Conservation (phyloP, 1,140 invertebrate species). For the Hycleus phaleratus region DNA sequence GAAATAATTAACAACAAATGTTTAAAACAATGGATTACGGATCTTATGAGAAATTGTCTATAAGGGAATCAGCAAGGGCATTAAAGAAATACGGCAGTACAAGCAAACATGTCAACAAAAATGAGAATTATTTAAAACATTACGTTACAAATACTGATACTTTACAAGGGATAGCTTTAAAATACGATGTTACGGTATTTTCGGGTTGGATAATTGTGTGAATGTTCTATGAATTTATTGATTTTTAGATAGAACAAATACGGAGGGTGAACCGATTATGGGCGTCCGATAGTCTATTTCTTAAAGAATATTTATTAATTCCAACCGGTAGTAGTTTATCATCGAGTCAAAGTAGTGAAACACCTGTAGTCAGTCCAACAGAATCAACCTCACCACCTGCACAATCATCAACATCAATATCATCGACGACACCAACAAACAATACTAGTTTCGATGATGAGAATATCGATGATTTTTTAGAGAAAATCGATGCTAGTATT, state of each 20-base stretch:
- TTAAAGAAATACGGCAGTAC: slow-evolving; percentile 87
- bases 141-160: slow-evolving; percentile 72
- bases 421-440: neutral
- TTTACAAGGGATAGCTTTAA: slow-evolving; percentile 85
- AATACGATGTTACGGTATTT: slow-evolving; percentile 86
- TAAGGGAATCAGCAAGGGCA: slow-evolving; percentile 70
- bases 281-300: slow-evolving; percentile 81
- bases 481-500: slow-evolving; percentile 79
- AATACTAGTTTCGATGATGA: slow-evolving; percentile 49
- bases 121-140: slow-evolving; percentile 72
- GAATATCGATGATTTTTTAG: slow-evolving; percentile 73
- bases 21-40: slow-evolving; percentile 49
- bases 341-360: neutral
- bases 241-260: slow-evolving; percentile 78
- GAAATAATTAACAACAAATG: neutral
- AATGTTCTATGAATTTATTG: slow-evolving; percentile 5
- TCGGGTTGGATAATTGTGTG: slow-evolving; percentile 5
- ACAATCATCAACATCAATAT: neutral
- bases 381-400: neutral
- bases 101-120: slow-evolving; percentile 52
- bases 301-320: slow-evolving; percentile 72
- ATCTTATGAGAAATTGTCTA: slow-evolving; percentile 75
- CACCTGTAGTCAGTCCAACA: slow-evolving; percentile 4
- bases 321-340: slow-evolving; percentile 51
- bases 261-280: slow-evolving; percentile 78